These are phyloP conservation scores for Eupithecia centaureata DNA, from an alignment of 2,888 invertebrate genomes.

Conservation along the genomic window DNA sequence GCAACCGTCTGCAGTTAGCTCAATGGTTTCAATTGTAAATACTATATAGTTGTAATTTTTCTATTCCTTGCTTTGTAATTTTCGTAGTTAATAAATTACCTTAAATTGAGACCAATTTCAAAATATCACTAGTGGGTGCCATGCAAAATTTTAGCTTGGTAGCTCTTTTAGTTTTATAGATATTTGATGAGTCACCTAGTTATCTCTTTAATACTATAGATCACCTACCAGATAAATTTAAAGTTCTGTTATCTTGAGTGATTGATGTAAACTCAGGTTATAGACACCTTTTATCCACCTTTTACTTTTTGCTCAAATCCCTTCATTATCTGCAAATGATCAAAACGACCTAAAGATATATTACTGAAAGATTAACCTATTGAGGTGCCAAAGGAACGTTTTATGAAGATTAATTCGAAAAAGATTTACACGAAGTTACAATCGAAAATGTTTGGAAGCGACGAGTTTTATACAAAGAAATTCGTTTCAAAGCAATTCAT, in stretches of 20 bases:
- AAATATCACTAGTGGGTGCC: too few relatives aligned
- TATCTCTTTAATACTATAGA: too few relatives aligned
- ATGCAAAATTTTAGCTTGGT: too few relatives aligned
- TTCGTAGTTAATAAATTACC: too few relatives aligned
- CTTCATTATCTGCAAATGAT: conserved; percentile 16
- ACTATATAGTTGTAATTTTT: too few relatives aligned
- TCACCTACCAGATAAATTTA: neutral
- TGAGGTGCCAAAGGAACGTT: conserved; percentile 29
- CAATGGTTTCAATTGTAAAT: too few relatives aligned
- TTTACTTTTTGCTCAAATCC: neutral
- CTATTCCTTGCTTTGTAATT: too few relatives aligned
- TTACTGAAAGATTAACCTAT: conserved; percentile 15
- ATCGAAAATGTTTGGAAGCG: neutral
- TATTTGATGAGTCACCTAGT: too few relatives aligned
- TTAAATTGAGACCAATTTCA: too few relatives aligned
- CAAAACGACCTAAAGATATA: conserved; percentile 6
- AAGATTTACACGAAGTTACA: conserved; percentile 17
- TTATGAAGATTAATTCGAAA: conserved; percentile 31
- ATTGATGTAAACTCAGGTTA: neutral
- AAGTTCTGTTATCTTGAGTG: neutral
- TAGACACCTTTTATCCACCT: neutral
- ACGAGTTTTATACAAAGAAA: neutral
- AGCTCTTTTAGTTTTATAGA: too few relatives aligned
- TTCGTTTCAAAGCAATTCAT: too few relatives aligned
- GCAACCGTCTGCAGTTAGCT: too few relatives aligned